Conservation (phyloP, 2,888 invertebrate genomes). For the Tipula helvola region DNA sequence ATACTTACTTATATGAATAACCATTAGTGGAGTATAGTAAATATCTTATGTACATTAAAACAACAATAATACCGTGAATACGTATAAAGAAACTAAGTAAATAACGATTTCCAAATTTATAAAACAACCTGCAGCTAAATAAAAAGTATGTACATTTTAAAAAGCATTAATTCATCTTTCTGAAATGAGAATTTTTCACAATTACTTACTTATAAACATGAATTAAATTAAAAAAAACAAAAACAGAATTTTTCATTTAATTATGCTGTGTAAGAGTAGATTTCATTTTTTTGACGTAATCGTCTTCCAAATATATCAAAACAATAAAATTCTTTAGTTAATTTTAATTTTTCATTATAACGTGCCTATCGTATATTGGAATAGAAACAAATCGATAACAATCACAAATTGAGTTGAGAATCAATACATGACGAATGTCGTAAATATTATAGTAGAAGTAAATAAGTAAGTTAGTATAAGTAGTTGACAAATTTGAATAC, state of each 20-base stretch:
- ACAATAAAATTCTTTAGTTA: background rate
- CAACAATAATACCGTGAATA: background rate
- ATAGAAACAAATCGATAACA: background rate
- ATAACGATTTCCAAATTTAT: background rate
- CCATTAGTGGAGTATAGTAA: background rate
- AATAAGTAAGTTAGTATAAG: background rate
- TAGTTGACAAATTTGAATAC: background rate
- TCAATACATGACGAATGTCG: background rate
- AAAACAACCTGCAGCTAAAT: background rate
- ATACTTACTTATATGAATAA: background rate
- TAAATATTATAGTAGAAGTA: background rate
- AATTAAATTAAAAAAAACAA: background rate
- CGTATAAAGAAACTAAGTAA: background rate
- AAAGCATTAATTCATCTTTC: background rate
- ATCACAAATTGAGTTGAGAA: background rate
- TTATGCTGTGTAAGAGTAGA: background rate
- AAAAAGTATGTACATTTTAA: background rate
- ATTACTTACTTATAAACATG: background rate
- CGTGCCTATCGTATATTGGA: background rate
- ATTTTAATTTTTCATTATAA: background rate
- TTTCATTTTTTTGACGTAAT: constrained; percentile 4
- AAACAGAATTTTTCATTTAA: background rate
- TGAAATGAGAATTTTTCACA: background rate
- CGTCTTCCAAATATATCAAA: background rate
- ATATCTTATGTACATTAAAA: background rate